A percentile compares a stretch with the other conserved stretches of the same genome.
Conservation (phyloP, 1,140 invertebrate genomes). For the Drosophila littoralis region DNA sequence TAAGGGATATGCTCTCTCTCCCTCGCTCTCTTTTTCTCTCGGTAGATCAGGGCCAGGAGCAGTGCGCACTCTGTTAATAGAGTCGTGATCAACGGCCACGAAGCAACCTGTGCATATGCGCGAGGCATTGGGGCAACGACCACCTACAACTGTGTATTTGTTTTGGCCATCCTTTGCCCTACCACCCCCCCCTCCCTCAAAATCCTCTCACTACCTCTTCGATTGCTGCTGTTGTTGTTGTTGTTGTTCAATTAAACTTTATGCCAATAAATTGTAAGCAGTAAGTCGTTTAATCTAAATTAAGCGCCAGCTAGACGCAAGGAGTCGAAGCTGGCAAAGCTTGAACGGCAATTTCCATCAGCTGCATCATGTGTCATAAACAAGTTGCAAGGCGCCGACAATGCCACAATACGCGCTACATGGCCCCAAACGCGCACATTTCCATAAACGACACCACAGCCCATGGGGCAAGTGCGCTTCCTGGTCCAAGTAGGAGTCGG, state of each 20-base stretch:
- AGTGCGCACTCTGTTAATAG: slow-evolving; percentile 44
- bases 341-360: slow-evolving; percentile 72
- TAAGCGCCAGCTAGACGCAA: slow-evolving; percentile 57
- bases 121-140: slow-evolving; percentile 45
- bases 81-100: slow-evolving; percentile 79
- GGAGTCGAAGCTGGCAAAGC: slow-evolving; percentile 20
- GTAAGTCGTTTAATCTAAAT: slow-evolving; percentile 82
- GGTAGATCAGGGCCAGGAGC: neutral
- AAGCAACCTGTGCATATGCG: slow-evolving; percentile 42
- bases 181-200: neutral
- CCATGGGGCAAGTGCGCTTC: slow-evolving; percentile 53
- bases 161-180: slow-evolving; percentile 28
- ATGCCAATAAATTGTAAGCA: slow-evolving; percentile 80
- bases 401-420: slow-evolving; percentile 32
- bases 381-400: slow-evolving; percentile 80
- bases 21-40: too few relatives aligned
- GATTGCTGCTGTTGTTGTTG: slow-evolving; percentile 23
- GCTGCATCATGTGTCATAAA: slow-evolving; percentile 79
- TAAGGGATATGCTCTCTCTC: neutral
- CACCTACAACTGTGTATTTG: slow-evolving; percentile 70
- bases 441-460: slow-evolving; percentile 63
- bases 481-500: slow-evolving; percentile 33
- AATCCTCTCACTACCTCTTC: neutral
- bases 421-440: slow-evolving; percentile 39
- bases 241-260: slow-evolving; percentile 77